Evolutionary conservation across 2,113 vertebrate species (phyloP).

Genomic region (Lepidothrix coronata): DNA sequence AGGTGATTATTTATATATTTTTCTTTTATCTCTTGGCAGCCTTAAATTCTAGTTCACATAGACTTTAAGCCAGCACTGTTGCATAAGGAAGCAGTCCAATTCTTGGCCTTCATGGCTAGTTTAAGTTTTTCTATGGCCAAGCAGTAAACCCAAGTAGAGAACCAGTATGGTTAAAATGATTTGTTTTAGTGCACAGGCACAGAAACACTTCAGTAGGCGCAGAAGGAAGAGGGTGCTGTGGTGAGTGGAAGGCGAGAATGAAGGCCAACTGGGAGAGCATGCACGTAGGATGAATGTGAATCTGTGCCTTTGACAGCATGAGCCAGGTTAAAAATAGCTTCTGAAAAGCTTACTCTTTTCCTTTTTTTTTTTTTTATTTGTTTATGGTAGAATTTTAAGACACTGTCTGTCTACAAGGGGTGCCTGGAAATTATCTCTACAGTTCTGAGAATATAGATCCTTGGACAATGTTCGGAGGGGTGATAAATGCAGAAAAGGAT

Average conservation of each 20-base stretch:
- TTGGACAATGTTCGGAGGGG: background rate
- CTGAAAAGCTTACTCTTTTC: background rate
- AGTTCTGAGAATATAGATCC: background rate
- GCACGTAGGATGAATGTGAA: background rate
- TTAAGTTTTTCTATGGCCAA: background rate
- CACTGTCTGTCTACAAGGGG: background rate
- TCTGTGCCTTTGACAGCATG: background rate
- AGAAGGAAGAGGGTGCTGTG: background rate
- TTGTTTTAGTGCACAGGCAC: background rate
- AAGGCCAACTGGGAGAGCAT: background rate
- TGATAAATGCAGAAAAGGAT: background rate
- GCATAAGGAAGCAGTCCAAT: background rate
- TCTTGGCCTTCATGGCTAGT: background rate
- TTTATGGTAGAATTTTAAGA: background rate
- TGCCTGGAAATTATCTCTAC: background rate
- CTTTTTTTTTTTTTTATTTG: background rate
- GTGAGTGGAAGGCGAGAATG: background rate
- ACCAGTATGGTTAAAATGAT: background rate
- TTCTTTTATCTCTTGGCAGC: background rate
- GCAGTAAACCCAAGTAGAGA: background rate
- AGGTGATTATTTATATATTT: background rate
- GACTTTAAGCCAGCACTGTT: background rate
- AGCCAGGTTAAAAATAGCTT: conserved; percentile 10
- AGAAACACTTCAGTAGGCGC: background rate
- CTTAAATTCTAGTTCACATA: background rate